Conservation (phyloP, 2,888 invertebrate genomes). For the Brachypalpus laphriformis region DNA sequence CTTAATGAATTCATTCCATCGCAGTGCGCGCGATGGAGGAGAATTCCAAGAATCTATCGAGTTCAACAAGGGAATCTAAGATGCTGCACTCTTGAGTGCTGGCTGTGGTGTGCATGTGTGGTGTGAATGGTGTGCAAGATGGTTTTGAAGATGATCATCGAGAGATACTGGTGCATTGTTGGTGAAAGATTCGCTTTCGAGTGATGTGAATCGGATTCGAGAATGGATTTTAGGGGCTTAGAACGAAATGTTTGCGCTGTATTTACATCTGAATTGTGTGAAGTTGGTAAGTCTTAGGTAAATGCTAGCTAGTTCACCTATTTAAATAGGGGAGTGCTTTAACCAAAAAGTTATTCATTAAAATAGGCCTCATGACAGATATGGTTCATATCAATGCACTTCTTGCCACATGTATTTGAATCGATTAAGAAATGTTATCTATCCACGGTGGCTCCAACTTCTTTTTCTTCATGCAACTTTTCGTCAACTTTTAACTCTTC, state of each 20-base stretch:
- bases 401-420: too few species aligned
- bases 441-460: too few species aligned
- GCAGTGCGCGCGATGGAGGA: background rate
- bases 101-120: background rate
- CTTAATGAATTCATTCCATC: constrained; percentile 69
- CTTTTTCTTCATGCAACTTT: too few species aligned
- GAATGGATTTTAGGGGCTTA: constrained; percentile 21
- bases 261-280: background rate
- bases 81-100: constrained; percentile 37
- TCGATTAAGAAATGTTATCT: too few species aligned
- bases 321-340: too few species aligned
- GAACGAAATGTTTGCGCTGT: background rate
- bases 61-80: constrained; percentile 45
- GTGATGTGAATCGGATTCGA: constrained; percentile 23
- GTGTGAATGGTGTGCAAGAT: constrained; percentile 46
- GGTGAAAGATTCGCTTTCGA: constrained; percentile 20
- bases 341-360: too few species aligned
- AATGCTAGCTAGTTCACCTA: too few species aligned
- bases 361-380: too few species aligned
- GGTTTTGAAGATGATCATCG: constrained; percentile 25
- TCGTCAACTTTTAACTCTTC: too few species aligned
- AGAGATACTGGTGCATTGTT: background rate
- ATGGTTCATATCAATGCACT: too few species aligned
- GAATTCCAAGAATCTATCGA: constrained; percentile 68
- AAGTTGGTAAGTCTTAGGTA: background rate